A percentile compares a stretch with the other conserved stretches of the same genome.
phyloP scores from a whole-genome alignment of 2,888 invertebrate genomes.

The Drosophila neonasuta region DNA sequence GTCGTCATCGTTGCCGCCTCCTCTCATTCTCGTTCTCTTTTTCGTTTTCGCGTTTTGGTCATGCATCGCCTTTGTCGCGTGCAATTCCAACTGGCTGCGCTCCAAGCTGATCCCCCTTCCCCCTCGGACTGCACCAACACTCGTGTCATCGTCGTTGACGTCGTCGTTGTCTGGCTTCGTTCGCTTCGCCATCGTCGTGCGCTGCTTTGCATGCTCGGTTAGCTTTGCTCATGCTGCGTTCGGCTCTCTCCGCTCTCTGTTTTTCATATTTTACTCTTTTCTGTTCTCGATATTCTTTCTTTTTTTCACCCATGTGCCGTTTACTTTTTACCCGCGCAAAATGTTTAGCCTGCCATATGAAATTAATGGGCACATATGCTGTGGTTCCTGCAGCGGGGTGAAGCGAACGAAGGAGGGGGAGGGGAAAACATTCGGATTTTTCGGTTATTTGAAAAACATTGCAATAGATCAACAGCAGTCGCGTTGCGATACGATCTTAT shows the following conservation, averaged over 20 bases:
- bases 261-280: slow-evolving; percentile 25
- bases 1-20: slow-evolving; percentile 63
- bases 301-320: slow-evolving; percentile 33
- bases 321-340: slow-evolving; percentile 58
- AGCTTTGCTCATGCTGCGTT: slow-evolving; percentile 13
- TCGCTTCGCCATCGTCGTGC: slow-evolving; percentile 37
- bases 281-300: slow-evolving; percentile 25
- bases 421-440: neutral
- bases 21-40: slow-evolving; percentile 5
- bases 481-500: slow-evolving; percentile 11
- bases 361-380: slow-evolving; percentile 57
- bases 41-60: slow-evolving; percentile 3
- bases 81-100: slow-evolving; percentile 80
- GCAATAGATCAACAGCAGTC: slow-evolving; percentile 19
- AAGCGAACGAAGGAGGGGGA: too few relatives aligned
- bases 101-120: slow-evolving; percentile 71
- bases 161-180: slow-evolving; percentile 44
- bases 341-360: slow-evolving; percentile 26
- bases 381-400: slow-evolving; percentile 1
- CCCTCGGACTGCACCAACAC: slow-evolving; percentile 13
- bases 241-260: slow-evolving; percentile 29
- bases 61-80: slow-evolving; percentile 52
- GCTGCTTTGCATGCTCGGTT: slow-evolving; percentile 34
- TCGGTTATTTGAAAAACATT: slow-evolving; percentile 5
- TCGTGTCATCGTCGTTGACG: slow-evolving; percentile 28